Evolutionary conservation across 2,888 invertebrate genomes (phyloP), one percentile per base, ranked within the genome.

Genomic region (Heliconius ismenius): DNA sequence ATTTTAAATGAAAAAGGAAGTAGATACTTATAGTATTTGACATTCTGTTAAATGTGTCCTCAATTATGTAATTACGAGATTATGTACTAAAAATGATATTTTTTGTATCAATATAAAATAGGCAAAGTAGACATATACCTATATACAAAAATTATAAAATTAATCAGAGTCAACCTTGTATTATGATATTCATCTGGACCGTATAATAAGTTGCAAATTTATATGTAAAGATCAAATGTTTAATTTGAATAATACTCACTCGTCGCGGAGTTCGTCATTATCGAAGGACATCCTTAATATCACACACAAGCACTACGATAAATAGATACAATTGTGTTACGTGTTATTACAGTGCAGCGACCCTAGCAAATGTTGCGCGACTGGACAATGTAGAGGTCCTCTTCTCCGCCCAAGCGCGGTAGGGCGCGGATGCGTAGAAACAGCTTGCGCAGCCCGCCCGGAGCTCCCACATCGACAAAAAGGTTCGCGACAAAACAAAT

Each of bases 231-330:
- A 24, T 62, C 11, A 28, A 24, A 39, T 62, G 6, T 24, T 10
- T 15, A 39, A 1, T 64, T 24, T 18, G 58, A 64, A 65, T 28
- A 15, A 73, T 91, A 96, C 96, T 96, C 90, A 96, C 96, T 96
- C 96, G 86, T 96, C 96, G 79, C 95, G 92, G 81, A 96, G 95
- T 86, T 96, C 96, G 83, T 96, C 96, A 80, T 95, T 95, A 83
- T 94, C 94, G 85, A 96, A 93, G 80, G 96, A 96, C 95, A 95
- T 95, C 76, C 81, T 88, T 82, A 81, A 86, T 82, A 81, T 81
- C 81, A 79, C 81, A 83, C 84, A 85, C 85, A 83, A 83, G 83
- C 87, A 89, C 90, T 86, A 83, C 86, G 79, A 79, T 78, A 76
- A 80, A 73, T 76, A 64, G 68, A 77, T 82, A 81, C 82, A 82